These are phyloP conservation scores for Raja brachyura DNA, from an alignment of 2,113 vertebrate genomes.

Conservation along the genomic window DNA sequence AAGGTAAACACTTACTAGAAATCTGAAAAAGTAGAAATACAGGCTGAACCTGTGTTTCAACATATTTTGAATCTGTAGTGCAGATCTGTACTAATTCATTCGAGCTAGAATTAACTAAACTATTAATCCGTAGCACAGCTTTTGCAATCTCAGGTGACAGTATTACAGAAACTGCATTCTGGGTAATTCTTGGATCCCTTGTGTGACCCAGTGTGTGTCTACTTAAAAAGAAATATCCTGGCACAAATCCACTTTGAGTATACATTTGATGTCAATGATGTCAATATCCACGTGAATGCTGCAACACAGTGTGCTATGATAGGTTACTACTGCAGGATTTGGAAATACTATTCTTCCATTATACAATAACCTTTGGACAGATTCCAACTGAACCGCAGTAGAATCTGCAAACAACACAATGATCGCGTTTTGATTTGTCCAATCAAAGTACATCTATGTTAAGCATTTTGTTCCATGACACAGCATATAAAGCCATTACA, in stretches of 20 bases:
- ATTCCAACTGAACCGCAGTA: neutral
- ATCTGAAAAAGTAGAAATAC: too few relatives aligned
- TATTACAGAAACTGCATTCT: too few relatives aligned
- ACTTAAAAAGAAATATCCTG: too few relatives aligned
- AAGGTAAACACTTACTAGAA: too few relatives aligned
- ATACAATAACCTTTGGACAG: neutral
- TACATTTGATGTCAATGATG: neutral
- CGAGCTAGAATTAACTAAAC: too few relatives aligned
- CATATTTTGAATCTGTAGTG: too few relatives aligned
- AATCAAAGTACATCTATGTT: neutral
- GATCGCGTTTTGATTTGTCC: neutral
- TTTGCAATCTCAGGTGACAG: too few relatives aligned
- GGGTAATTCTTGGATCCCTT: too few relatives aligned
- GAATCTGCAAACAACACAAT: neutral
- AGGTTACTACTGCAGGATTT: neutral
- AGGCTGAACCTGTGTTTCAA: too few relatives aligned
- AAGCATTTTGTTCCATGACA: neutral
- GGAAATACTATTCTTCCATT: neutral
- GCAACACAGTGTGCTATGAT: neutral
- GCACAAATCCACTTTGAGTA: neutral
- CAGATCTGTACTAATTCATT: too few relatives aligned
- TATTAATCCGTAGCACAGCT: too few relatives aligned
- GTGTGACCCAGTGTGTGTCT: too few relatives aligned
- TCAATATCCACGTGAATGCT: neutral
- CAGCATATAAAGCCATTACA: neutral